Base-by-base conservation (phyloP, 1,140 invertebrate species). In the Drosophila kepulauana region DNA sequence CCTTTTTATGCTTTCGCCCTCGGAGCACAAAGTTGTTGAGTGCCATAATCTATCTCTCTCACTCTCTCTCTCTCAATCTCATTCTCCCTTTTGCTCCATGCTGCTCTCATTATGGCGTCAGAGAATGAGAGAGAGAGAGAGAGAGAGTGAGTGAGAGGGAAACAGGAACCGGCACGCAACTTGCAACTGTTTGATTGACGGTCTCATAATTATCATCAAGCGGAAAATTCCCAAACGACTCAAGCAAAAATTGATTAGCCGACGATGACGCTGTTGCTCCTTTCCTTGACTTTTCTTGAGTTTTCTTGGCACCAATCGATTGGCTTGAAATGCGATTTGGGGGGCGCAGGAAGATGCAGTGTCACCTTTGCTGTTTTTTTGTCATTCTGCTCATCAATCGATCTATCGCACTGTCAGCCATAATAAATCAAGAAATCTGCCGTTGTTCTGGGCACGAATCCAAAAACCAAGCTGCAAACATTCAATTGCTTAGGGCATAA, bases 171-270 rank as follows among this genome's bases (percentile, higher is more conserved):
- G 48, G 69, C 69, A 77, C 74, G 57, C 82, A 63, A 66, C 82
- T 65, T 73, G 62, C 54, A 51, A 54, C 54, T 58, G 54, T 65
- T 71, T 80, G 78, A 81, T 84, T 89, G 84, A 78, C 78, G 61
- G 61, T 33, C 65, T 43, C 71, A 56, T 79, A 70, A 89, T 89
- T 85, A 81, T 81, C 71, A 73, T 69, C 58, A 70, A 75, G 68
- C 75, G 85, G 85, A 88, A 88, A 88, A 89, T 88, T 88, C 71
- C 85, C 64, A 58, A 58, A 48, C 20, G 11, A 48, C 51, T 59
- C 35, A 38, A 46, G 62, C 69, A 45, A 51, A 77, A 81, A 70
- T 71, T 85, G 69, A 80, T 84, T 80, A 75, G 38, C 16, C 45
- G 41, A 51, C 64, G 8, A 30, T 61, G 33, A 74, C 49, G 41